A percentile compares a stretch with the other conserved stretches of the same genome.
phyloP scores from a whole-genome alignment of 1,140 invertebrate genomes.

The Contarinia nasturtii region DNA sequence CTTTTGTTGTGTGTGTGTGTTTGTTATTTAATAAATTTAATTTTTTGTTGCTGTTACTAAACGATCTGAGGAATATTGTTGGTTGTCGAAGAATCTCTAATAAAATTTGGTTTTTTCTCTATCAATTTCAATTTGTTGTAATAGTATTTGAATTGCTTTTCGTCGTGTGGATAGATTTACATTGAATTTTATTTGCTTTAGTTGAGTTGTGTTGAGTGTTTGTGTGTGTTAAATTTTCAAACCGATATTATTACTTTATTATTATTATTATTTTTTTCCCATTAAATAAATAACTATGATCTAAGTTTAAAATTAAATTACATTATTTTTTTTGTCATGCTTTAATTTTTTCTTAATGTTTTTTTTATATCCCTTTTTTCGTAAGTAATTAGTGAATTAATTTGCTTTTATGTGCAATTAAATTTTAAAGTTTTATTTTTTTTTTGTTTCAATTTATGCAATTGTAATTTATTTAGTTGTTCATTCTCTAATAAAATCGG shows the following conservation, averaged over 20 bases:
- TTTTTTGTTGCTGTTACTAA: no score
- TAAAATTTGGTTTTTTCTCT: neutral
- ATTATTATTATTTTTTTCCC: neutral
- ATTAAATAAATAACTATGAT: neutral
- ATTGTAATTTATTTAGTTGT: no score
- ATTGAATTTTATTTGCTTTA: neutral
- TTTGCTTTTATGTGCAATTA: neutral
- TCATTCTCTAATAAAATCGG: no score
- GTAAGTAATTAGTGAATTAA: neutral
- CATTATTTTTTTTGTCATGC: neutral
- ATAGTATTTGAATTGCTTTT: neutral
- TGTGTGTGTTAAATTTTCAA: slow-evolving; percentile 3
- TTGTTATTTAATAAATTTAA: no score
- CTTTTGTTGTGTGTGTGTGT: no score
- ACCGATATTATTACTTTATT: neutral
- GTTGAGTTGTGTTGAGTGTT: neutral
- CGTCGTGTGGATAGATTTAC: neutral
- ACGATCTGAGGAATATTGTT: no score
- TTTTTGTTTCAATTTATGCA: neutral
- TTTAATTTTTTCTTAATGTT: neutral
- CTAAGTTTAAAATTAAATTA: slow-evolving; percentile 1
- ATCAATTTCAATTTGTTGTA: neutral
- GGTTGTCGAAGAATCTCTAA: no score
- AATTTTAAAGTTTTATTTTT: neutral
- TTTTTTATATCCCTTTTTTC: neutral